Evolutionary conservation across 1,140 invertebrate species (phyloP), one percentile per base, ranked within the genome.

Genomic region (Pogonomyrmex barbatus): DNA sequence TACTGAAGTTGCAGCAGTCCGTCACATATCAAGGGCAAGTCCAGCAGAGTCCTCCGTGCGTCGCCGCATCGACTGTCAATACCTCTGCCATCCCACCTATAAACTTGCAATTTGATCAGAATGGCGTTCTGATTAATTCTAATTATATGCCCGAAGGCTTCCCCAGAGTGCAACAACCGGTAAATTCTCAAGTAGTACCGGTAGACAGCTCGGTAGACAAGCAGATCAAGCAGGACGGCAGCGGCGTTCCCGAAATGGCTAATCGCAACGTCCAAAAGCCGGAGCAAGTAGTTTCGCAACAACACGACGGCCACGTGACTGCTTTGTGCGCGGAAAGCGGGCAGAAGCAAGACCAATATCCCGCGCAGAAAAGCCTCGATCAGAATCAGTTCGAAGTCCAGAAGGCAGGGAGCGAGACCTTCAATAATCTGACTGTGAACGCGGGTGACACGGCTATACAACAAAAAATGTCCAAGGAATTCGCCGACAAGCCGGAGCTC

Each of bases 91-190:
- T 94, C 50, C 92, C 93, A 2, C 93, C 94, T 0, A 95, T 95
- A 54, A 95, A 95, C 87, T 82, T 95, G 9, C 95, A 95, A 60
- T 95, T 95, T 12, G 94, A 95, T 91, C 94, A 95, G 10, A 95
- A 95, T 67, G 95, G 95, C 0, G 86, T 94, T 39, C 45, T 95
- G 4, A 95, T 95, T 4, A 95, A 95, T 77, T 93, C 94, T 0
- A 94, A 88, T 68, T 93, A 92, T 30, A 82, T 93, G 4, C 87
- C 93, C 0, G 86, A 91, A 12, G 85, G 83, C 87, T 93, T 91
- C 58, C 47, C 93, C 8, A 87, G 78, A 36, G 33, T 77, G 6
- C 85, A 88, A 68, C 65, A 88, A 87, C 30, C 76, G 17, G 47
- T 88, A 2, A 92, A 91, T 82, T 24, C 82, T 1, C 47, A 87